Base-by-base conservation (phyloP, 2,888 invertebrate species). In the Mythimna lalbum region DNA sequence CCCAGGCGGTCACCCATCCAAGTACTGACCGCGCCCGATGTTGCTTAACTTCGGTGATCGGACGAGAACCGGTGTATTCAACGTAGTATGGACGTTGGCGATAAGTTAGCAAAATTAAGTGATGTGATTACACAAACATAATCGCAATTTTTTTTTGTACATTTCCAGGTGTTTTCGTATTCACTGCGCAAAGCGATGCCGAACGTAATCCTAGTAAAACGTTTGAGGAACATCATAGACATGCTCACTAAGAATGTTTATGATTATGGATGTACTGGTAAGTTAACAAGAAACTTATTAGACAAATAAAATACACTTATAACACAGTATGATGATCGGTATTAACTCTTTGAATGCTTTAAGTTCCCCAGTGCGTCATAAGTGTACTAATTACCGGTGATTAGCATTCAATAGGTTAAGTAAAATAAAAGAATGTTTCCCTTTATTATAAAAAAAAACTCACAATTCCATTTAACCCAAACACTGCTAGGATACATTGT, bases 161-260 rank as follows among this genome's bases (percentile, higher is more conserved):
- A 43, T 65, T 83, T 76, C 0, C 86, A 96, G 96, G 98, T 99
- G 1, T 99, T 99, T 88, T 96, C 97, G 0, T 97, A 96, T 89
- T 98, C 99, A 0, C 93, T 99, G 64, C 97, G 97, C 71, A 98
- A 98, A 92, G 97, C 98, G 5, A 96, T 98, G 89, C 98, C 98
- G 0, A 98, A 99, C 89, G 97, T 98, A 1, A 96, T 98, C n/a
- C 92, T 99, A 1, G 85, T 90, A 4, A 98, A 97, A 86, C 97
- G 99, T 12, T 93, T 99, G 60, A 93, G 92, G 53, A 99, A 99
- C 88, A 98, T 99, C 72, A 98, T 98, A 76, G 97, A 97, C 64
- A 98, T 97, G 81, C 94, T 99, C 50, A 99, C 99, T 0, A 98
- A 98, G 88, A 98, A 98, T 88, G 97, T 99, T 0, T 99, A 99